Conservation (phyloP, 2,797 vertebrate species). For the Amblyraja radiata region DNA sequence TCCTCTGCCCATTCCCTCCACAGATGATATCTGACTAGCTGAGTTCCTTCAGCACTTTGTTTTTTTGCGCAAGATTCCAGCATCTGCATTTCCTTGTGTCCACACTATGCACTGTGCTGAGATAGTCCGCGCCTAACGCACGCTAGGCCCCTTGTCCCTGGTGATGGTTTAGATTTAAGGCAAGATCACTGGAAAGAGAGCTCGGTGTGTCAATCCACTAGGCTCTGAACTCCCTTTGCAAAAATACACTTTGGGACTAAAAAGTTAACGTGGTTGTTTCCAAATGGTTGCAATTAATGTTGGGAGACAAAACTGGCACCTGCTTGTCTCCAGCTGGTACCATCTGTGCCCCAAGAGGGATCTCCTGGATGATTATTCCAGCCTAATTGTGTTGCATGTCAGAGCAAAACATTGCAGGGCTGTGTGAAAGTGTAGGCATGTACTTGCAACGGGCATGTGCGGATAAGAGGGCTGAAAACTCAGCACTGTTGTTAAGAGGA, state of each 20-base stretch:
- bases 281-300: constrained; percentile 25
- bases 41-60: too few species aligned
- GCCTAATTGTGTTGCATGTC: neutral
- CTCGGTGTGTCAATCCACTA: neutral
- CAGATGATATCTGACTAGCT: too few species aligned
- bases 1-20: too few species aligned
- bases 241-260: constrained; percentile 3
- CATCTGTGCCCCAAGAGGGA: neutral
- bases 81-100: too few species aligned
- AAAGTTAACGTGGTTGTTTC: neutral
- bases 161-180: neutral
- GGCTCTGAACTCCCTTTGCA: neutral
- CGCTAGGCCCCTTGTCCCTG: neutral
- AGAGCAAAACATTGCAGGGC: constrained; percentile 2
- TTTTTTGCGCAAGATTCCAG: too few species aligned
- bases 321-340: constrained; percentile 8
- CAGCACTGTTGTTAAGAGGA: neutral
- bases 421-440: neutral
- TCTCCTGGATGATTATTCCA: constrained; percentile 3
- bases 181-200: neutral
- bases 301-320: constrained; percentile 8
- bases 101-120: neutral
- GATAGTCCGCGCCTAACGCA: neutral
- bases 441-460: neutral
- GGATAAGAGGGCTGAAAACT: neutral